phyloP scores from a whole-genome alignment of 2,113 vertebrate species.

The Choloepus hoffmanni region DNA sequence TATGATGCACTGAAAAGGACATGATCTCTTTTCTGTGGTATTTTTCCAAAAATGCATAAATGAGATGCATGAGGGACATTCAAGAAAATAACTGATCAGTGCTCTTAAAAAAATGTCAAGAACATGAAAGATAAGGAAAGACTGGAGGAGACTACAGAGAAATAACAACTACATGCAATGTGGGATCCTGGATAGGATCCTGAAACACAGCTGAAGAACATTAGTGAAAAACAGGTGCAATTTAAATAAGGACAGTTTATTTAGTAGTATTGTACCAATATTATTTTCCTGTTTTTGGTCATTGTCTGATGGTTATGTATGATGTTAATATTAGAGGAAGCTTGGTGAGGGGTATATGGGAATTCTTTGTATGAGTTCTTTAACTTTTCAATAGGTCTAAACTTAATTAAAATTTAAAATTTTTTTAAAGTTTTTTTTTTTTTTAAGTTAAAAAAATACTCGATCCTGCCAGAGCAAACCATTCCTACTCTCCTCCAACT shows the following conservation, averaged over 20 bases:
- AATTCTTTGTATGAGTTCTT: background rate
- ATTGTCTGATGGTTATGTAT: no score
- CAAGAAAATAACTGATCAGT: background rate
- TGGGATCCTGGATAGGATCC: background rate
- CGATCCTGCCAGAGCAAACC: background rate
- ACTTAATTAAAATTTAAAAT: background rate
- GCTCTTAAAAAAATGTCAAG: background rate
- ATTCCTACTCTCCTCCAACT: accelerated
- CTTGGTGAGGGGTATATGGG: no score
- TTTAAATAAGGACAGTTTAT: background rate
- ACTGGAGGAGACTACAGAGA: background rate
- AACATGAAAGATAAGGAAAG: background rate
- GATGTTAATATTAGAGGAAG: no score
- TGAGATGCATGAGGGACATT: background rate
- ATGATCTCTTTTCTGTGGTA: background rate
- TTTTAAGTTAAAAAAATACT: background rate
- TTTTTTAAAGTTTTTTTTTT: background rate
- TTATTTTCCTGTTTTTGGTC: background rate
- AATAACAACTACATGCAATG: background rate
- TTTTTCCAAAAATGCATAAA: conserved; percentile 39
- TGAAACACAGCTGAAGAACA: background rate
- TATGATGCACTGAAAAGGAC: background rate
- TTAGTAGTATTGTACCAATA: background rate
- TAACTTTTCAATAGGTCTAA: background rate
- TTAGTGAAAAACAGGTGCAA: background rate